These are phyloP conservation scores for Aleiodes sp. DNA, from an alignment of 1,140 invertebrate species.

Conservation along the genomic window DNA sequence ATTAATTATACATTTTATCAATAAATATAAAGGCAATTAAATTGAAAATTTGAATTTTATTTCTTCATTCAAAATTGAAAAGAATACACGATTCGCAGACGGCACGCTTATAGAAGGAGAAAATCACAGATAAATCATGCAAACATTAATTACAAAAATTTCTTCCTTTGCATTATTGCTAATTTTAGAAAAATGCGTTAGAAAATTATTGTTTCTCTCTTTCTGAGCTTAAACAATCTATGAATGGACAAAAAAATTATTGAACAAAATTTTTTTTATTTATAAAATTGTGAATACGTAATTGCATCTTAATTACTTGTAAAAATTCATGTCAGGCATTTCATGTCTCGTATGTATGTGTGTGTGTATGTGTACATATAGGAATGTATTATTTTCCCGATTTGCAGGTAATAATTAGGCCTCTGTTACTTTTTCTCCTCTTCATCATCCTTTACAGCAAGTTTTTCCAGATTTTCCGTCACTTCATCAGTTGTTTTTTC, in stretches of 20 bases:
- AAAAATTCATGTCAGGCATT: not conserved
- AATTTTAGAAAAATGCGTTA: not conserved
- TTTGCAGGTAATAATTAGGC: not conserved
- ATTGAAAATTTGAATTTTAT: constrained; percentile 5
- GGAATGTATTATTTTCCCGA: not conserved
- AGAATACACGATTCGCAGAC: not conserved
- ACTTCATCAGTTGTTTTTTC: constrained; percentile 48
- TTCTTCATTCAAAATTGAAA: not conserved
- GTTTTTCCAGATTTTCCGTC: constrained; percentile 54
- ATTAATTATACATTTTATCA: not conserved
- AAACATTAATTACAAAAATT: constrained; percentile 16
- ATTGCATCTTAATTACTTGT: not conserved
- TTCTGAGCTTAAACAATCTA: not conserved
- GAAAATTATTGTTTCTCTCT: not conserved
- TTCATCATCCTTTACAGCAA: constrained; percentile 50
- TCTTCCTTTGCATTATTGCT: not conserved
- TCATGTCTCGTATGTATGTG: not conserved
- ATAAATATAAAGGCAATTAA: not conserved
- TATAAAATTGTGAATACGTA: not conserved
- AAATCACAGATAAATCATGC: constrained; percentile 31
- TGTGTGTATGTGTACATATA: not conserved
- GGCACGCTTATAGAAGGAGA: not conserved
- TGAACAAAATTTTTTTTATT: not conserved
- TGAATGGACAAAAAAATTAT: not conserved
- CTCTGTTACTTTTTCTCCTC: constrained; percentile 41